phyloP scores from a whole-genome alignment of 2,797 vertebrate genomes.

The Sebastolobus alascanus region DNA sequence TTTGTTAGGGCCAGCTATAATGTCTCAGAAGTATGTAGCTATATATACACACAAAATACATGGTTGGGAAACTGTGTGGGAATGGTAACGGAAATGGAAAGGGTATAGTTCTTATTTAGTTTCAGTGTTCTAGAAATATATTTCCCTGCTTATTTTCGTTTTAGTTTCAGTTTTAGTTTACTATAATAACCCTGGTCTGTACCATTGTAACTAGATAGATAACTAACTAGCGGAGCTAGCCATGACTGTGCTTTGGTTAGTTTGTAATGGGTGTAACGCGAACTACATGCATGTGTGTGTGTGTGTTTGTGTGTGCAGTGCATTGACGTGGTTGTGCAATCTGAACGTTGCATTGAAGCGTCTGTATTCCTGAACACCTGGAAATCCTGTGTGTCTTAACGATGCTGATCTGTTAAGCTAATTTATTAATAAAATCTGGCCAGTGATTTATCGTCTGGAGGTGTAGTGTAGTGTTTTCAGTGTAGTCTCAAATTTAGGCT shows the following conservation, averaged over 20 bases:
- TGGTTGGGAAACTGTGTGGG: too few species aligned
- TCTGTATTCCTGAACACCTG: neutral
- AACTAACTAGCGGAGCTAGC: neutral
- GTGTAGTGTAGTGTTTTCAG: accelerated
- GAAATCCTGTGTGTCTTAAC: neutral
- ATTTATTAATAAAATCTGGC: neutral
- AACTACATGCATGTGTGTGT: neutral
- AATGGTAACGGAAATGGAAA: too few species aligned
- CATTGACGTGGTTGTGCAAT: neutral
- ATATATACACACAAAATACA: too few species aligned
- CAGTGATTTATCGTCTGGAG: neutral
- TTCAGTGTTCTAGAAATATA: too few species aligned
- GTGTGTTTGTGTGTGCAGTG: neutral
- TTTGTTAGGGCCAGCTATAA: too few species aligned
- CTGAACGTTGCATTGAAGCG: neutral
- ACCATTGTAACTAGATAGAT: too few species aligned
- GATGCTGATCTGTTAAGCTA: neutral
- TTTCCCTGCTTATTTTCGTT: too few species aligned
- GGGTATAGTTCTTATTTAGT: too few species aligned
- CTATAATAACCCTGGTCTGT: too few species aligned
- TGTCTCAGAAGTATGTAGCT: too few species aligned
- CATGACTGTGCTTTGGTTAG: neutral
- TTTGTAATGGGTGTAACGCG: neutral
- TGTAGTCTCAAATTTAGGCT: neutral
- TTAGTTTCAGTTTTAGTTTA: too few species aligned